Conservation (phyloP, 2,113 vertebrate genomes). For the Anser cygnoides region DNA sequence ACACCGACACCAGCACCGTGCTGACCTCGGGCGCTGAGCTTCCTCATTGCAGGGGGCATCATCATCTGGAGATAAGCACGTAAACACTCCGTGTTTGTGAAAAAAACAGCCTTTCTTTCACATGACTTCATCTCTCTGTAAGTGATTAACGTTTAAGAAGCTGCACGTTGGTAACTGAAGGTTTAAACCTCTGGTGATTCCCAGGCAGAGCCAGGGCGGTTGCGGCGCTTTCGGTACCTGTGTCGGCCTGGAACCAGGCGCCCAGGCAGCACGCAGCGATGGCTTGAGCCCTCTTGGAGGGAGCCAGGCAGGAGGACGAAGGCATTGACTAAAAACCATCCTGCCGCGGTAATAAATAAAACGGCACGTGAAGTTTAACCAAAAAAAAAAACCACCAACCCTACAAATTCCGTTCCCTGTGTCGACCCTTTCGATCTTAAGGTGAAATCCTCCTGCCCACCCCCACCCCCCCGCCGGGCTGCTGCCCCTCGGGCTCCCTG, state of each 20-base stretch:
- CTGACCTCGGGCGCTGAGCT: neutral
- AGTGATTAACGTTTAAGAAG: neutral
- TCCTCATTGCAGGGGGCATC: constrained; percentile 7
- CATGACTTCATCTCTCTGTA: neutral
- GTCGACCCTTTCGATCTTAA: neutral
- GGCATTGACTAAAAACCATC: no score
- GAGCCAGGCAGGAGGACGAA: no score
- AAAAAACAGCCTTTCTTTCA: neutral
- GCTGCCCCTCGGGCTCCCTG: no score
- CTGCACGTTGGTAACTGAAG: neutral
- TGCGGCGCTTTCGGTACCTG: neutral
- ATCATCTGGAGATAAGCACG: neutral
- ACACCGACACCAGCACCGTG: neutral
- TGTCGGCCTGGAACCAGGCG: neutral
- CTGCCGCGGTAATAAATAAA: neutral
- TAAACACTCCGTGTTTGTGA: neutral
- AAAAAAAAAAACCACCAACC: neutral
- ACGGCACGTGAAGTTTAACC: neutral
- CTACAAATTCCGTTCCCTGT: neutral
- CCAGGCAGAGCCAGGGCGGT: neutral
- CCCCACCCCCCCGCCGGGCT: no score
- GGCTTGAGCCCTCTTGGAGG: neutral
- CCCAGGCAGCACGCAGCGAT: neutral
- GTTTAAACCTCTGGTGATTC: neutral
- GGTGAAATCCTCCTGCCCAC: no score